phyloP scores from a whole-genome alignment of 2,113 vertebrate genomes.

The Rhineura floridana region DNA sequence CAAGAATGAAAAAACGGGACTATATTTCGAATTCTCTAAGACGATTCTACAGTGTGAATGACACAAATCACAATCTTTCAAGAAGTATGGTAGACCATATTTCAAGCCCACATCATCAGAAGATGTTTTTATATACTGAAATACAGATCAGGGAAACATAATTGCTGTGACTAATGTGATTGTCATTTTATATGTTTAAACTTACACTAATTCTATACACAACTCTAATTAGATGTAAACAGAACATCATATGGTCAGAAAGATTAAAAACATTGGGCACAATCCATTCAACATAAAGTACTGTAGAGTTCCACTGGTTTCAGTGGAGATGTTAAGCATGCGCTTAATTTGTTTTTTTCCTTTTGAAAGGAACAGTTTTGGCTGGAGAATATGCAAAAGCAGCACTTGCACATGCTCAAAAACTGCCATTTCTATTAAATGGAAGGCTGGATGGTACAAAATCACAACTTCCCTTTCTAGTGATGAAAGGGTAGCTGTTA shows the following conservation, averaged over 20 bases:
- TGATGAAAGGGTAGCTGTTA: not conserved
- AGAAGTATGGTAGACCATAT: not conserved
- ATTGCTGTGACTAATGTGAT: conserved; percentile 35
- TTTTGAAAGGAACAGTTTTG: conserved; percentile 19
- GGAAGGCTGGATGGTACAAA: not conserved
- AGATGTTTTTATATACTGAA: conserved; percentile 20
- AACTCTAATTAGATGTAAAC: not conserved
- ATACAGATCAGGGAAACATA: conserved; percentile 26
- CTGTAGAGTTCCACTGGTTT: not conserved
- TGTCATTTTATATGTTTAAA: conserved; percentile 45
- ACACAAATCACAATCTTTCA: not conserved
- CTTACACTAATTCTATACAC: not conserved
- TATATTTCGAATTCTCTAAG: not conserved
- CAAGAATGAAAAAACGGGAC: not conserved
- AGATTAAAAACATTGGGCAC: not conserved
- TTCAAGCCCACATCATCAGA: conserved; percentile 11
- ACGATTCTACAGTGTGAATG: conserved; percentile 13
- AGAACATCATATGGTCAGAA: not conserved
- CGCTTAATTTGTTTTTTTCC: not conserved
- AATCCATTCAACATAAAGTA: not conserved
- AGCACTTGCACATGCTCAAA: not conserved
- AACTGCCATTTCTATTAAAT: not conserved
- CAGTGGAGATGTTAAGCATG: not conserved
- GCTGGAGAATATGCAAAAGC: not conserved
- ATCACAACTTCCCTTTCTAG: not conserved